Evolutionary conservation across 2,113 vertebrate species (phyloP).

Genomic region (Silurus asotus): DNA sequence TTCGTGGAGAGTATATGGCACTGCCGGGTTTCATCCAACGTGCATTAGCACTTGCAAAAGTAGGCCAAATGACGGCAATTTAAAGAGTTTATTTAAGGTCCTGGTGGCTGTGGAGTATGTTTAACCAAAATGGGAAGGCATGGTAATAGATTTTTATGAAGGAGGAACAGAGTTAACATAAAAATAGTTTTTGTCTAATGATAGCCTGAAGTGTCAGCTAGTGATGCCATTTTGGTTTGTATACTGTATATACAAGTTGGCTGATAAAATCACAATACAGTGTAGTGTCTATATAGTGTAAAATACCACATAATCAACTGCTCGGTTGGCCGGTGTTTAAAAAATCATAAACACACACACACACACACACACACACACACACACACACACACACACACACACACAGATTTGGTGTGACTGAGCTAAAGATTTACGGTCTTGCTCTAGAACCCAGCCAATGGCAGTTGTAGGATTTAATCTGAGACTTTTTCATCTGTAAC

Average conservation of each 20-base stretch:
- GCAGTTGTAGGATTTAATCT: not conserved
- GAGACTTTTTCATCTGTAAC: not conserved
- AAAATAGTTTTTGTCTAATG: not conserved
- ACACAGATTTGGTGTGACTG: no score
- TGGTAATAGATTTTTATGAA: not conserved
- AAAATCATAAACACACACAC: not conserved
- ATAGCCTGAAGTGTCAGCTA: not conserved
- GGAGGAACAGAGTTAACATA: not conserved
- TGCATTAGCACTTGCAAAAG: constrained; percentile 45
- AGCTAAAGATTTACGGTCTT: not conserved
- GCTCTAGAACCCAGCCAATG: not conserved
- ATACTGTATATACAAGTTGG: no score
- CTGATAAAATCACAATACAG: no score
- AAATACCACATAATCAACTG: not conserved
- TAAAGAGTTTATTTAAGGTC: constrained; percentile 32
- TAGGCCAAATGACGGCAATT: constrained; percentile 45
- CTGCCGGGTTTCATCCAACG: constrained; percentile 39
- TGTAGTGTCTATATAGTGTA: not conserved
- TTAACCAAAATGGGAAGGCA: not conserved
- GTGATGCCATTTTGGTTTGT: not conserved
- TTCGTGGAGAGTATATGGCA: constrained; percentile 39
- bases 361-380: not conserved
- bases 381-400: no score
- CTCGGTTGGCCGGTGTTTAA: not conserved
- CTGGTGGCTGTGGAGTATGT: not conserved